Percentiles rank a stretch among this genome's conserved stretches.
phyloP scores from a whole-genome alignment of 2,888 invertebrate species.

The Zygogramma bicolorata region DNA sequence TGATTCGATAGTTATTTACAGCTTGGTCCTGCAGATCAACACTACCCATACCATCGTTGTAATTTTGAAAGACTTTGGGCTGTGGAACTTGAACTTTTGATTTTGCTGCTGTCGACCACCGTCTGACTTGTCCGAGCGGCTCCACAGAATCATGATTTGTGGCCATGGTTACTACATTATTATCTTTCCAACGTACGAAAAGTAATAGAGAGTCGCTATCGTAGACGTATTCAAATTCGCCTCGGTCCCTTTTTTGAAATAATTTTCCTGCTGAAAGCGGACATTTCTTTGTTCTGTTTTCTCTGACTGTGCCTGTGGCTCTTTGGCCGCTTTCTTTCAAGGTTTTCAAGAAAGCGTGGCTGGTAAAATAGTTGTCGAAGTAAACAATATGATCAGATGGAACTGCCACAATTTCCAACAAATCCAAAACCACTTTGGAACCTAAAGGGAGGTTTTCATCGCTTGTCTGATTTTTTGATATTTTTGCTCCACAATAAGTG shows the following conservation, averaged over 20 bases:
- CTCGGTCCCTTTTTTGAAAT: not conserved
- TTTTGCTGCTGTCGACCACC: conserved; percentile 35
- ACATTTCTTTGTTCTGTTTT: conserved; percentile 1
- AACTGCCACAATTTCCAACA: too few species aligned
- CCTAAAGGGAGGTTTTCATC: too few species aligned
- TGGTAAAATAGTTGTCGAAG: too few species aligned
- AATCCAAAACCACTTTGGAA: too few species aligned
- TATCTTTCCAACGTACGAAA: conserved; percentile 10
- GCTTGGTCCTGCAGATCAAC: conserved; percentile 31
- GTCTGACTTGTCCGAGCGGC: conserved; percentile 25
- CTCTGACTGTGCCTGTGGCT: conserved; percentile 9
- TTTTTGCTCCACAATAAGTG: too few species aligned
- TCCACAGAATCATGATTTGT: conserved; percentile 23
- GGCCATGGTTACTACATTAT: conserved; percentile 13
- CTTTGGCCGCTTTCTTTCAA: conserved; percentile 1
- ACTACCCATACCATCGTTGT: conserved; percentile 39
- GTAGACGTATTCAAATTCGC: conserved; percentile 5
- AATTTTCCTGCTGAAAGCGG: not conserved
- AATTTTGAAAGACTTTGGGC: conserved; percentile 29
- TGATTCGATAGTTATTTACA: conserved; percentile 25
- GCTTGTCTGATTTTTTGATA: too few species aligned
- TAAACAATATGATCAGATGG: too few species aligned
- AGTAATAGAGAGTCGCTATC: conserved; percentile 9
- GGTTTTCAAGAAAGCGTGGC: conserved; percentile 27
- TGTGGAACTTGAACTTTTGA: conserved; percentile 32